These are phyloP conservation scores for Pemphigus obesinymphae DNA, from an alignment of 1,140 invertebrate genomes.

Conservation along the genomic window DNA sequence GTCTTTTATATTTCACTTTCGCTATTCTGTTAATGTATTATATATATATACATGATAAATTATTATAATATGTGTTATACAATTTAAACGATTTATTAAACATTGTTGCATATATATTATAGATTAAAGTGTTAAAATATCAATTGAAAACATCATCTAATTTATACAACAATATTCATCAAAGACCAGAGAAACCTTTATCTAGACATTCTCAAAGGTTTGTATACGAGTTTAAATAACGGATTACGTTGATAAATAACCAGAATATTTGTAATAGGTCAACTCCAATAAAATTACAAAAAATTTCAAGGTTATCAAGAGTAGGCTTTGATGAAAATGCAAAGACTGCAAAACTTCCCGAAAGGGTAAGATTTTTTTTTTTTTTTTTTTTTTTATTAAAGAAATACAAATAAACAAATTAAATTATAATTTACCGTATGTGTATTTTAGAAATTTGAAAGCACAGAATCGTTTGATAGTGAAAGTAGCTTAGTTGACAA, in stretches of 20 bases:
- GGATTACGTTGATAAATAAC: not conserved
- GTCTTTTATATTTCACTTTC: no score
- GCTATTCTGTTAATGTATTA: no score
- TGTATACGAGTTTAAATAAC: not conserved
- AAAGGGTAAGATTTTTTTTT: not conserved
- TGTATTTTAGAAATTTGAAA: constrained; percentile 35
- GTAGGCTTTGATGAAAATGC: constrained; percentile 27
- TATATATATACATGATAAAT: no score
- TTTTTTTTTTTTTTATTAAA: no score
- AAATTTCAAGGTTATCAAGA: constrained; percentile 22
- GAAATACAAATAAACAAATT: not conserved
- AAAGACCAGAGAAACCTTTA: constrained; percentile 33
- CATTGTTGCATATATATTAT: not conserved
- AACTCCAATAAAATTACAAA: constrained; percentile 25
- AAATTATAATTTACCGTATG: not conserved
- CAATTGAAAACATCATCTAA: constrained; percentile 19
- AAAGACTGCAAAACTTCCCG: constrained; percentile 14
- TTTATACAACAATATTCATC: constrained; percentile 31
- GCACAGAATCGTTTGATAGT: constrained; percentile 34
- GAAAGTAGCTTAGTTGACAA: constrained; percentile 20
- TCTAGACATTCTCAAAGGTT: constrained; percentile 35
- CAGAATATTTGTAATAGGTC: not conserved
- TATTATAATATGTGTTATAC: no score
- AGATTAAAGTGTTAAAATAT: constrained; percentile 39
- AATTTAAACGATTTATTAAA: not conserved